These are phyloP conservation scores for Artibeus jamaicensis DNA, from an alignment of 2,797 vertebrate genomes.

Conservation along the genomic window DNA sequence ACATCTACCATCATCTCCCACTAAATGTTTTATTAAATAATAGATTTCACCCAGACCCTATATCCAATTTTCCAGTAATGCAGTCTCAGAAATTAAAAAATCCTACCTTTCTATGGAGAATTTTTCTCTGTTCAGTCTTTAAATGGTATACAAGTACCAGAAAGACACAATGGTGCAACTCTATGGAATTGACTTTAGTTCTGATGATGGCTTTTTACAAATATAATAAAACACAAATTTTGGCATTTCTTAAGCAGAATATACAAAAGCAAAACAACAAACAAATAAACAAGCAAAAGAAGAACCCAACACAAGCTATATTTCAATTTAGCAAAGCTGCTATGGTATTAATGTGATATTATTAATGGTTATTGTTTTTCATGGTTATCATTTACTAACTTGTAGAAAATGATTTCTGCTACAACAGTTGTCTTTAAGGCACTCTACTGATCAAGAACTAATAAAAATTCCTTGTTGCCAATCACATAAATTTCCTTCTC, in stretches of 20 bases:
- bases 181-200: not conserved
- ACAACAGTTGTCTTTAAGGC: not conserved
- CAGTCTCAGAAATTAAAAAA: not conserved
- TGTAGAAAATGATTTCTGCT: not conserved
- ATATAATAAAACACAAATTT: not conserved
- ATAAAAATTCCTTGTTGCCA: not conserved
- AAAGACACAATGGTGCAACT: not conserved
- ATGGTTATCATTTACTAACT: not conserved
- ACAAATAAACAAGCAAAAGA: not conserved
- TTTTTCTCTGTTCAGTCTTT: not conserved
- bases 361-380: not conserved
- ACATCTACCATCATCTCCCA: not conserved
- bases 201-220: not conserved
- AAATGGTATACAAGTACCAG: not conserved
- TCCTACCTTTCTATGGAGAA: not conserved
- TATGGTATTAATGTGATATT: not conserved
- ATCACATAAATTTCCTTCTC: constrained; percentile 8
- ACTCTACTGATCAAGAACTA: not conserved
- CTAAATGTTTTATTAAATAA: not conserved
- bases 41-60: not conserved
- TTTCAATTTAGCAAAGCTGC: not conserved
- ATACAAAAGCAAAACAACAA: not conserved
- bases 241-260: not conserved
- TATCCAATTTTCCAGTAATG: not conserved
- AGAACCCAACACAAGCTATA: not conserved